Evolutionary conservation across 2,797 vertebrate species (phyloP).

Genomic region (Margarornis squamiger): DNA sequence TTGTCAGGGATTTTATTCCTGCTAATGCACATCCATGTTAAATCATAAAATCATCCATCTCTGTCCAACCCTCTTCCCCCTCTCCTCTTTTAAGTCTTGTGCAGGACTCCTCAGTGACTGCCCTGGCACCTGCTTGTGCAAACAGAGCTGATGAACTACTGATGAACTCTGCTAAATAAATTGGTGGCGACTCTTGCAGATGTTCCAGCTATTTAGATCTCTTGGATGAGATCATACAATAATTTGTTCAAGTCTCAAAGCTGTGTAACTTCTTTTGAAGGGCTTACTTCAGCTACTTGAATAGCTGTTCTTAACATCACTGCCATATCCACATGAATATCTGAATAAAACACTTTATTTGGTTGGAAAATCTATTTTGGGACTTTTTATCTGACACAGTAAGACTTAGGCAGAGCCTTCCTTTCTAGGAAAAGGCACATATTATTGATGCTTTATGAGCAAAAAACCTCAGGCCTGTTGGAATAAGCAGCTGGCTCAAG

Average conservation of each 20-base stretch:
- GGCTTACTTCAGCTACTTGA: constrained; percentile 49
- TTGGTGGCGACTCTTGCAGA: constrained; percentile 34
- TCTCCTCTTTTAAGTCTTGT: neutral
- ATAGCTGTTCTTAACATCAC: constrained; percentile 41
- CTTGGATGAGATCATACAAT: constrained; percentile 52
- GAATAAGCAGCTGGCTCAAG: constrained; percentile 15
- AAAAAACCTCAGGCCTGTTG: constrained; percentile 36
- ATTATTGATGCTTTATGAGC: constrained; percentile 22
- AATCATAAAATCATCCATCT: neutral
- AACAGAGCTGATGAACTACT: constrained; percentile 47
- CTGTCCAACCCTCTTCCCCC: neutral
- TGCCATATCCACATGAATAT: constrained; percentile 11
- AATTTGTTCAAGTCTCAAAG: constrained; percentile 51
- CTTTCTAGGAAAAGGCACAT: constrained; percentile 45
- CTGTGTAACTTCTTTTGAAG: constrained; percentile 50
- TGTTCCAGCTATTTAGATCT: constrained; percentile 54
- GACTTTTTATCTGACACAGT: constrained; percentile 30
- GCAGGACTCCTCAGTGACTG: neutral
- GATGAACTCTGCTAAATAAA: constrained; percentile 36
- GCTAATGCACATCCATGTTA: neutral
- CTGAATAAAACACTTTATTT: constrained; percentile 54
- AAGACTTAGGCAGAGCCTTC: constrained; percentile 29
- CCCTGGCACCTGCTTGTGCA: constrained; percentile 51
- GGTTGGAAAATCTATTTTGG: constrained; percentile 23
- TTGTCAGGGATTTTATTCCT: neutral